A percentile compares a stretch with the other conserved stretches of the same genome.
These are phyloP conservation scores for Masticophis lateralis DNA, from an alignment of 2,797 vertebrate genomes.

Conservation along the genomic window DNA sequence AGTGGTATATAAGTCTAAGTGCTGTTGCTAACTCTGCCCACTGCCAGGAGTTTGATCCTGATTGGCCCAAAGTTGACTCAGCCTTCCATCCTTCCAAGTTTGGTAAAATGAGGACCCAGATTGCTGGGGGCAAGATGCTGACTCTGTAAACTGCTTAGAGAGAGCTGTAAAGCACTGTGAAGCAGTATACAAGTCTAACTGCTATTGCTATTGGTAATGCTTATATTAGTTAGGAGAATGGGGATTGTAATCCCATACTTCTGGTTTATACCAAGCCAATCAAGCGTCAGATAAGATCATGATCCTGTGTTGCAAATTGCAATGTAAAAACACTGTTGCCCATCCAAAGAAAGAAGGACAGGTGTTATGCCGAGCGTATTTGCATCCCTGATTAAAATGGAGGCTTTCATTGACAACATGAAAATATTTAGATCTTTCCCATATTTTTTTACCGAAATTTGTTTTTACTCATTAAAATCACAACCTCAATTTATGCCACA, in stretches of 20 bases:
- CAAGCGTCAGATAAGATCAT: background rate
- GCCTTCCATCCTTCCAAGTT: too few relatives aligned
- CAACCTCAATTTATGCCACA: constrained; percentile 17
- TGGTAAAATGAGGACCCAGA: too few relatives aligned
- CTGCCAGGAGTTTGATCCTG: too few relatives aligned
- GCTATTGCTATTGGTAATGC: background rate
- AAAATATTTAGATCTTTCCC: constrained; percentile 28
- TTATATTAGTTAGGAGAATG: background rate
- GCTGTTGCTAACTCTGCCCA: too few relatives aligned
- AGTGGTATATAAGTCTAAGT: too few relatives aligned
- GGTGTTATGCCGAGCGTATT: background rate
- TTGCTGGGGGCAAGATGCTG: too few relatives aligned
- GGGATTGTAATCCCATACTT: background rate
- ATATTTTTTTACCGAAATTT: constrained; percentile 22
- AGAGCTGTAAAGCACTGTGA: too few relatives aligned
- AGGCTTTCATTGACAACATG: background rate
- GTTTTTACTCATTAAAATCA: constrained; percentile 38
- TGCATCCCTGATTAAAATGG: constrained; percentile 4
- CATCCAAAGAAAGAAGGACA: background rate
- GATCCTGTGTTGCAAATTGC: background rate
- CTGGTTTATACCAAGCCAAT: background rate
- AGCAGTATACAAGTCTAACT: too few relatives aligned
- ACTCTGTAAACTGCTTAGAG: too few relatives aligned
- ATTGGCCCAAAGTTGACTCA: too few relatives aligned
- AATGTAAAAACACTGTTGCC: background rate